Evolutionary conservation across 2,113 vertebrate species (phyloP), one percentile per base, ranked within the genome.

Genomic region (Cygnus atratus): DNA sequence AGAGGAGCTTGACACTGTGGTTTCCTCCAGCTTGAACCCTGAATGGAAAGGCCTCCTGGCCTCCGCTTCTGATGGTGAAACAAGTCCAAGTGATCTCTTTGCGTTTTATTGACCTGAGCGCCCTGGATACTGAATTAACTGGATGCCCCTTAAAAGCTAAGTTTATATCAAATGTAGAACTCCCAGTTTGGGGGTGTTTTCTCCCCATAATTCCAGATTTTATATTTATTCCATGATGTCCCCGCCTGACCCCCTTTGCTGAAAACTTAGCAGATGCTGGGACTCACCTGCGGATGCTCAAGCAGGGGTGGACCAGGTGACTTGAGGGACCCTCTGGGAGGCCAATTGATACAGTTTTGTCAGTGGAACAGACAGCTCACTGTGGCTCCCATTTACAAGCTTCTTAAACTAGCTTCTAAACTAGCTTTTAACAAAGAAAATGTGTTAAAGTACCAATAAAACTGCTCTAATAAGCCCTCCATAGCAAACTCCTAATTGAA

Each of bases 371-470:
- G 93, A 97, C 90, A 94, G 79, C 80, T 95, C 84, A 88, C 87
- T 95, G 65, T 86, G 94, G 78, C 96, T 97, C 74, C 89, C 74
- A 94, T 98, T 98, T 98, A 98, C 92, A 97, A 98, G 96, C 96
- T 97, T 95, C 93, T 97, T 95, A 95, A 96, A 96, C 94, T 97
- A 96, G 87, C 95, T 97, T 96, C 97, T 97, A 97, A 98, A 97
- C 96, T 96, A 97, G 92, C 87, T 98, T 98, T 97, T 97, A 98
- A 97, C 97, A 97, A 97, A 97, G 96, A 97, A 97, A 98, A 98
- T 96, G 96, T 97, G 93, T 97, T 95, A 98, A 97, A 97, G 80
- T 85, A 92, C 95, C 96, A 95, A 97, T 98, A 98, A 98, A 98
- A 97, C 70, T 93, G 72, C 92, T 97, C 96, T 96, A 98, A 98